phyloP scores from a whole-genome alignment of 2,113 vertebrate genomes.

The Eupsittula cactorum region DNA sequence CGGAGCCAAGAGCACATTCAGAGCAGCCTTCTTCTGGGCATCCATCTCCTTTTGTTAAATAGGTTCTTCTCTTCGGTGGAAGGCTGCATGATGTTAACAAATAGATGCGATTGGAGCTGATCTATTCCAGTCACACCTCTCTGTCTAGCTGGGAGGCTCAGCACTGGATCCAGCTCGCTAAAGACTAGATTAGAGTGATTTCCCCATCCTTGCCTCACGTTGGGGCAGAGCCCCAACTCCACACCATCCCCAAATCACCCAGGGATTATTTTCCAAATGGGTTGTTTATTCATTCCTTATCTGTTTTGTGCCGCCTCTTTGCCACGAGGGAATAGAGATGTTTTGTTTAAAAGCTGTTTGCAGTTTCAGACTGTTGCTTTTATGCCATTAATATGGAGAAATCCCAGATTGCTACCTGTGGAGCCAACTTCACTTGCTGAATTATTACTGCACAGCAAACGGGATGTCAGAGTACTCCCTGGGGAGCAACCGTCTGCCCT shows the following conservation, averaged over 20 bases:
- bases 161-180: constrained; percentile 8
- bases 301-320: neutral
- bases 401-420: constrained; percentile 19
- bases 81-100: neutral
- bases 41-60: neutral
- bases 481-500: neutral
- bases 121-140: constrained; percentile 50
- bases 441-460: neutral
- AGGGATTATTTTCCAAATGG: constrained; percentile 56
- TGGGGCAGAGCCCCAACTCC: neutral
- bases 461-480: neutral
- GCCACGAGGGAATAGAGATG: constrained; percentile 21
- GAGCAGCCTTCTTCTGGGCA: neutral
- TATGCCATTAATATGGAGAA: constrained; percentile 41
- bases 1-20: neutral
- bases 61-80: neutral
- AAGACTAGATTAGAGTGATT: constrained; percentile 11
- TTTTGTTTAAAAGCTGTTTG: constrained; percentile 62
- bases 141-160: neutral
- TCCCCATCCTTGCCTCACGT: neutral
- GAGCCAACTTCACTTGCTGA: neutral
- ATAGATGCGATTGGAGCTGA: neutral
- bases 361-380: constrained; percentile 60
- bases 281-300: constrained; percentile 38
- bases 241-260: neutral